A percentile compares a stretch with the other conserved stretches of the same genome.
These are phyloP conservation scores for Actinia tenebrosa DNA, from an alignment of 64 coral and sea anemone genomes.

Conservation along the genomic window DNA sequence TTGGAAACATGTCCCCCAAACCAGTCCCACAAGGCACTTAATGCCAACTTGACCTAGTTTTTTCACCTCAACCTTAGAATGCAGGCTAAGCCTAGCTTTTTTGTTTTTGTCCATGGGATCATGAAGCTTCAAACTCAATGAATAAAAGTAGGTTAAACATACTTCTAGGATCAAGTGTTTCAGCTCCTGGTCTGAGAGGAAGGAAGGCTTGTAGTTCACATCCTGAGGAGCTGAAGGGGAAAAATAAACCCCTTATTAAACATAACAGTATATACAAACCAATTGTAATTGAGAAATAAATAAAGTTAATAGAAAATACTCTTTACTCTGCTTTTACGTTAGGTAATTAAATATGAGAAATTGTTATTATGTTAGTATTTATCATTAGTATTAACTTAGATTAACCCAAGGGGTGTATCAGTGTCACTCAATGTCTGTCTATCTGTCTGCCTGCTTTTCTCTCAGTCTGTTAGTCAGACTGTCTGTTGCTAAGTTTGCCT, in stretches of 20 bases:
- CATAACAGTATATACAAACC: not conserved
- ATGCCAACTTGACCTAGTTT: no score
- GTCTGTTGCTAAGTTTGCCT: not conserved
- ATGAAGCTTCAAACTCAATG: no score
- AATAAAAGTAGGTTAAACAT: not conserved
- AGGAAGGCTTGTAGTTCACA: constrained; percentile 89
- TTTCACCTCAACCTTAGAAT: no score
- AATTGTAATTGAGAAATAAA: not conserved
- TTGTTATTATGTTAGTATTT: not conserved
- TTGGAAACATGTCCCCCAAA: no score
- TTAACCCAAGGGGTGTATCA: not conserved
- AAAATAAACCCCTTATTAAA: not conserved
- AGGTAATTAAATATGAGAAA: not conserved
- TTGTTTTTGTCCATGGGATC: no score
- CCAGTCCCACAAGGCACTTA: no score
- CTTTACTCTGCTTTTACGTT: not conserved
- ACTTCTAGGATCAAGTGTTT: constrained; percentile 97
- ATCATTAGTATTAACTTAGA: constrained; percentile 4
- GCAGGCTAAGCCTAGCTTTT: no score
- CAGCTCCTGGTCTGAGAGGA: constrained; percentile 89
- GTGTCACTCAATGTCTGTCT: not conserved
- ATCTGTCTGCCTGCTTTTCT: not conserved
- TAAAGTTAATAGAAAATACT: not conserved
- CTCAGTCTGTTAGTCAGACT: not conserved
- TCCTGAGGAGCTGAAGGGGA: constrained; percentile 49